A percentile compares a stretch with the other conserved stretches of the same genome.
Conservation (phyloP, 2,888 invertebrate genomes). For the Drosophila anomelani region DNA sequence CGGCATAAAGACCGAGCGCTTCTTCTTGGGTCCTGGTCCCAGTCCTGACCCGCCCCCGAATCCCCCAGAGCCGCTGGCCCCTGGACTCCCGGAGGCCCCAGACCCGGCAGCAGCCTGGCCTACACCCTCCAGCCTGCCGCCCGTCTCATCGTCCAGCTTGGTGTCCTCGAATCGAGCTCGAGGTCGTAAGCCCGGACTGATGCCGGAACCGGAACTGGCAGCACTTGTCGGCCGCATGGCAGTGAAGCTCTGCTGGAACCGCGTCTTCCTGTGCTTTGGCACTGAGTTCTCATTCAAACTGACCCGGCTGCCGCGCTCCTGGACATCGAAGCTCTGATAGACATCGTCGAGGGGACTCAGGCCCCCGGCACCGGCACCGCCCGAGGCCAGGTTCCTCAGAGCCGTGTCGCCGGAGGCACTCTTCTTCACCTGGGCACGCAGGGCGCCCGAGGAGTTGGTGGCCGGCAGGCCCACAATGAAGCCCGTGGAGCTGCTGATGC, state of each 20-base stretch:
- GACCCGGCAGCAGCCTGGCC: constrained; percentile 1
- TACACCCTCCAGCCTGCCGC: constrained; percentile 51
- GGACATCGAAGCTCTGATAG: constrained; percentile 86
- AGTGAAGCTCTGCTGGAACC: constrained; percentile 90
- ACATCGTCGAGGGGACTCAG: constrained; percentile 87
- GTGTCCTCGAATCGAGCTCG: constrained; percentile 85
- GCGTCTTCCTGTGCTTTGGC: constrained; percentile 94
- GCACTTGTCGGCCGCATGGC: constrained; percentile 84
- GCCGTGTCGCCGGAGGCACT: constrained; percentile 92
- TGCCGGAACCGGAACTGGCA: neutral
- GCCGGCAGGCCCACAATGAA: constrained; percentile 78
- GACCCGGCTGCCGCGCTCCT: constrained; percentile 86
- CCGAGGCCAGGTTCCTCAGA: constrained; percentile 87
- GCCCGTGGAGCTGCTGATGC: constrained; percentile 73
- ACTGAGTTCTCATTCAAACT: constrained; percentile 88
- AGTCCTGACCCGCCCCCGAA: constrained; percentile 40
- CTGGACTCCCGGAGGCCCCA: constrained; percentile 26
- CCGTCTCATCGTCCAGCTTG: constrained; percentile 85
- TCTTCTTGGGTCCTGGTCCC: constrained; percentile 75
- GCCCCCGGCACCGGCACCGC: constrained; percentile 83
- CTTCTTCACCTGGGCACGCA: constrained; percentile 89
- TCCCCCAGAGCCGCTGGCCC: constrained; percentile 62
- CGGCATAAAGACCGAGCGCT: constrained; percentile 87
- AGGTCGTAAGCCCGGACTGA: constrained; percentile 53
- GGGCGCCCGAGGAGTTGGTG: constrained; percentile 81